phyloP scores from a whole-genome alignment of 2,113 vertebrate genomes.

The Callithrix jacchus region DNA sequence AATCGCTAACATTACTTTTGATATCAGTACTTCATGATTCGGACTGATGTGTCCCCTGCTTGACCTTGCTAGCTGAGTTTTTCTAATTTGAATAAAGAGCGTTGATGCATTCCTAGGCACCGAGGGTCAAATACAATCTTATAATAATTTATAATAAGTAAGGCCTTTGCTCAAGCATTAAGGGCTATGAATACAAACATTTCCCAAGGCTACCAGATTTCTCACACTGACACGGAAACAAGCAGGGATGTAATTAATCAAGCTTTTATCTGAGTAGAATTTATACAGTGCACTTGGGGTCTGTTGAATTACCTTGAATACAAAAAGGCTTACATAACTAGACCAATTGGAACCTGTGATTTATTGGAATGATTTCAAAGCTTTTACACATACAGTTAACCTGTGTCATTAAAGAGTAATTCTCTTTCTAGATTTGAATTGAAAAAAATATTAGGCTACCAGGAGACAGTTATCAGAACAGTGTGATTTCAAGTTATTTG shows the following conservation, averaged over 20 bases:
- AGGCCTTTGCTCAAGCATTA: background rate
- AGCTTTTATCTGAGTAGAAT: background rate
- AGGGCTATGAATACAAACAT: background rate
- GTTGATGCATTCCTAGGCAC: background rate
- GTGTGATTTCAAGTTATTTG: conserved; percentile 42
- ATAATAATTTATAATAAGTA: background rate
- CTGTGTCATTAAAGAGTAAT: conserved; percentile 22
- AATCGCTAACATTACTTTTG: background rate
- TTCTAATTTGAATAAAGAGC: background rate
- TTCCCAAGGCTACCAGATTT: background rate
- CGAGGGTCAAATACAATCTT: background rate
- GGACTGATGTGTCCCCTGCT: background rate
- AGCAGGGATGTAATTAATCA: background rate
- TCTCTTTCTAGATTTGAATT: conserved; percentile 15
- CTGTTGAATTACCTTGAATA: conserved; percentile 28
- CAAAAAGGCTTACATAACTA: conserved; percentile 18
- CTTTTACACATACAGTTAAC: conserved; percentile 21
- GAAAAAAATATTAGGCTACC: background rate
- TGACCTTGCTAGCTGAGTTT: background rate
- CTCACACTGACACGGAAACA: conserved; percentile 16
- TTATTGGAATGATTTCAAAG: conserved; percentile 49
- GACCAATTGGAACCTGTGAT: background rate
- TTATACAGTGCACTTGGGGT: background rate
- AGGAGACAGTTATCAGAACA: conserved; percentile 20
- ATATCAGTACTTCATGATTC: background rate